Base-by-base conservation (phyloP, 2,113 vertebrate genomes). In the Onychorhynchus coronatus region DNA sequence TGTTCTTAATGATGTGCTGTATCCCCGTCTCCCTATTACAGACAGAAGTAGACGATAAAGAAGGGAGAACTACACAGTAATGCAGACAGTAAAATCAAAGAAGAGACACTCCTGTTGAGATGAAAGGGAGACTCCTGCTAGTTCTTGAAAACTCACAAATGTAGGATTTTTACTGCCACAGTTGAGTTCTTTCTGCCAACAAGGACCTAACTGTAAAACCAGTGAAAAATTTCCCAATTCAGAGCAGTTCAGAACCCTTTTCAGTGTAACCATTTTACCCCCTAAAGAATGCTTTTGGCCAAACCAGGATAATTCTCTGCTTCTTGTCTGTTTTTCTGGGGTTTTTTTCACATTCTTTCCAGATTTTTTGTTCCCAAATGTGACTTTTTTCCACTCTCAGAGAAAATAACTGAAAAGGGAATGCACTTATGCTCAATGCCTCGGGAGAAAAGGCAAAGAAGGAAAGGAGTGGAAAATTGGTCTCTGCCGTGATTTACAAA, bases 61-160 rank as follows among this genome's bases (percentile, higher is more conserved):
- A 92, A 84, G 24, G 19, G 41, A 90, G 58, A 88, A 80, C 62
- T 73, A 80, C 53, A 62, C 72, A 75, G 30, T 66, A 88, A 76
- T 70, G 61, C 73, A 91, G 88, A 80, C 24, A 90, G 68, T 72
- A 93, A 95, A 95, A 93, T 94, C 68, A 95, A 94, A 95, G 89
- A 74, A 61, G 50, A 96, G 53, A 81, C 44, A 50, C 7, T 91
- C 65, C 56, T 78, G 50, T 85, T 65, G 75, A 96, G 90, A 94
- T 92, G 42, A 96, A 95, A 95, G 81, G 82, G 37, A 66, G 18
- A 24, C 53, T 92, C 68, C 81, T 78, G 30, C n/a, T 88, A 88
- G 61, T 65, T 89, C 75, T 47, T 53, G 82, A 91, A 90, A 96
- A 84, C 20, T 80, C 50, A 63, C 30, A 91, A 75, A 85, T 86